Conservation (phyloP, 2,113 vertebrate genomes). For the Aptenodytes patagonicus region DNA sequence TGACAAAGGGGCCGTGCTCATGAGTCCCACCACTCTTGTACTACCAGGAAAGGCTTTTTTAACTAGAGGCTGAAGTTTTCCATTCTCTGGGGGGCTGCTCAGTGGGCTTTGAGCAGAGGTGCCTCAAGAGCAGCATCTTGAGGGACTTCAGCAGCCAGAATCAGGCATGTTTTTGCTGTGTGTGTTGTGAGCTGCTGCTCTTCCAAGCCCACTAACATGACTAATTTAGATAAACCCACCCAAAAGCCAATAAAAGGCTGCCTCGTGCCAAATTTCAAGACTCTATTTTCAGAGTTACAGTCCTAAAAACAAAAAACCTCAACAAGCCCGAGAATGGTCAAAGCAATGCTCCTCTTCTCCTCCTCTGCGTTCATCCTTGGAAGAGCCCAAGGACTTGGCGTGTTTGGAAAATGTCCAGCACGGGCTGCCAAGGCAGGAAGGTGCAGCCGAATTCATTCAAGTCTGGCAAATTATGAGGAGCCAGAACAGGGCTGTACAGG, state of each 20-base stretch:
- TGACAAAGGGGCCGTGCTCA: background rate
- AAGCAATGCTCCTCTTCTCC: background rate
- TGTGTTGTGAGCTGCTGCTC: background rate
- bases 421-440: background rate
- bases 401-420: accelerated
- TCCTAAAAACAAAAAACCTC: background rate
- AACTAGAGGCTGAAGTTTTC: background rate
- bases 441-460: background rate
- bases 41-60: background rate
- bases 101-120: background rate
- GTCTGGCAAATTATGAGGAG: background rate
- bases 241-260: background rate
- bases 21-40: background rate
- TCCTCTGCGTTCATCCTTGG: background rate
- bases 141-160: background rate
- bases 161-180: background rate
- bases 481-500: background rate
- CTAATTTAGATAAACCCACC: background rate
- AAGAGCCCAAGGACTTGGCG: background rate
- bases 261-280: background rate
- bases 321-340: background rate
- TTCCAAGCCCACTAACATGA: background rate
- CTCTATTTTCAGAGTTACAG: background rate
- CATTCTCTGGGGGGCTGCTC: background rate
- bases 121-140: background rate